Conservation (phyloP, 2,113 vertebrate genomes). For the Cathartes aura region DNA sequence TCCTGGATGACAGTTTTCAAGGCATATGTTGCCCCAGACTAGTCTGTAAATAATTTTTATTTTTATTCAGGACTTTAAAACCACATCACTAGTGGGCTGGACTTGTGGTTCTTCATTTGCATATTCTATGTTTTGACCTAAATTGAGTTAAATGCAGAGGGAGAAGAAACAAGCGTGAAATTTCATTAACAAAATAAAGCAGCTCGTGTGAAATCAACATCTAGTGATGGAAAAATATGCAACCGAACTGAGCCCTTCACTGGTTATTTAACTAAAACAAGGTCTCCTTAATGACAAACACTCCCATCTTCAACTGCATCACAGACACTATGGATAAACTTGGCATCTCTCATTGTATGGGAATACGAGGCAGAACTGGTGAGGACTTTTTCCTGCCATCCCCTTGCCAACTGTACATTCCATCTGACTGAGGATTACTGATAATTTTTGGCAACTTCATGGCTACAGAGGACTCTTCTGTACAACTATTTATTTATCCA, state of each 20-base stretch:
- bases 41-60: slow-evolving; percentile 52
- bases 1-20: slow-evolving; percentile 31
- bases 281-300: slow-evolving; percentile 64
- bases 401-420: slow-evolving; percentile 73
- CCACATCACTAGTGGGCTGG: slow-evolving; percentile 50
- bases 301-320: slow-evolving; percentile 57
- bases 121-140: slow-evolving; percentile 51
- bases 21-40: slow-evolving; percentile 21
- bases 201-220: background rate
- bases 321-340: slow-evolving; percentile 45
- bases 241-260: slow-evolving; percentile 3
- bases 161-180: slow-evolving; percentile 12
- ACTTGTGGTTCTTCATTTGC: slow-evolving; percentile 60
- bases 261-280: slow-evolving; percentile 62
- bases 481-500: slow-evolving; percentile 72
- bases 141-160: slow-evolving; percentile 28
- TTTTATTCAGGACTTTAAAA: slow-evolving; percentile 50
- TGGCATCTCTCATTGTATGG: slow-evolving; percentile 63
- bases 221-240: slow-evolving; percentile 36
- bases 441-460: slow-evolving; percentile 73
- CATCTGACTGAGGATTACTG: slow-evolving; percentile 72
- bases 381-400: slow-evolving; percentile 57
- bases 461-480: slow-evolving; percentile 66
- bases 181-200: slow-evolving; percentile 63
- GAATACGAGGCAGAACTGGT: slow-evolving; percentile 53